These are phyloP conservation scores for Dione vanillae DNA, from an alignment of 2,888 invertebrate species.

Conservation along the genomic window DNA sequence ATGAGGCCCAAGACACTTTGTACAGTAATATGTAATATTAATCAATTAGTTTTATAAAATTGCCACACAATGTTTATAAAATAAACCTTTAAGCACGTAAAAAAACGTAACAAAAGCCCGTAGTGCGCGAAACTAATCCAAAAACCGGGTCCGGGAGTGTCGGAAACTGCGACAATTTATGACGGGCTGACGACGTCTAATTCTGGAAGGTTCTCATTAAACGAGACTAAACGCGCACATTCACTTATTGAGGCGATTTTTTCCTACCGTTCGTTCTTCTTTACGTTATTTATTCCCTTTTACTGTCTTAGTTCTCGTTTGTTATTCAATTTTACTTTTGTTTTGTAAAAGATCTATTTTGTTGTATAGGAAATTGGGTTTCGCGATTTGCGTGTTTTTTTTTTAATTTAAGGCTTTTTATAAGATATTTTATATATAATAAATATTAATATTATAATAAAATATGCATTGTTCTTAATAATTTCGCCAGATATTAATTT, in stretches of 20 bases:
- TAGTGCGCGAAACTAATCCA: constrained; percentile 31
- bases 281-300: constrained; percentile 46
- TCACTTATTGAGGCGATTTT: constrained; percentile 73
- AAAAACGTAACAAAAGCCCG: constrained; percentile 13
- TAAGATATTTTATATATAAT: too few species aligned
- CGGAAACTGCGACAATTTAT: constrained; percentile 73
- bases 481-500: too few species aligned
- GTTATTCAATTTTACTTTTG: constrained; percentile 11
- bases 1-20: neutral
- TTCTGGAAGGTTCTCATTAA: constrained; percentile 77
- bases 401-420: too few species aligned
- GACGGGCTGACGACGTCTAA: constrained; percentile 75
- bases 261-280: constrained; percentile 47
- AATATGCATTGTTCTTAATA: too few species aligned
- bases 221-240: constrained; percentile 71
- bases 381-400: neutral
- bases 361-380: constrained; percentile 5
- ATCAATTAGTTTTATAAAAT: too few species aligned
- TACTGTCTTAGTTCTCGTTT: constrained; percentile 37
- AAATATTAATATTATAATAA: too few species aligned
- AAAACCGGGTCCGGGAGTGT: constrained; percentile 30
- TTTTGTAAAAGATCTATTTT: neutral
- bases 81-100: neutral
- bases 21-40: neutral
- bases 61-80: too few species aligned